phyloP scores from a whole-genome alignment of 2,888 invertebrate genomes.

The Lissonota sp. region DNA sequence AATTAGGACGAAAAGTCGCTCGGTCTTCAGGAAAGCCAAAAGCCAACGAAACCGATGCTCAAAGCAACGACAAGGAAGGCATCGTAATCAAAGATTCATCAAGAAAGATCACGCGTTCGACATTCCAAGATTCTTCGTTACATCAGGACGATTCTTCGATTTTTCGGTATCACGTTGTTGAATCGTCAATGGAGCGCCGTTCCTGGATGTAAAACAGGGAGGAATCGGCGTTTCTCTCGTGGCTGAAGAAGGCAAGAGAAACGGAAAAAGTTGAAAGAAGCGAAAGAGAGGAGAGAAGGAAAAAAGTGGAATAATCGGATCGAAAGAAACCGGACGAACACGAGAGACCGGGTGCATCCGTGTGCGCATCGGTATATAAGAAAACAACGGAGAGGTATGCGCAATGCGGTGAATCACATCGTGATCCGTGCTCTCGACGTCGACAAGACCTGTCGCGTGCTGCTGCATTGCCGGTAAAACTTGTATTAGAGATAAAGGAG shows the following conservation, averaged over 20 bases:
- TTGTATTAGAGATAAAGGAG: conserved; percentile 1
- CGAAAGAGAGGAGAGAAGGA: conserved; percentile 7
- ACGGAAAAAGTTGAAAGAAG: background rate
- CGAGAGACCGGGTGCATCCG: conserved; percentile 2
- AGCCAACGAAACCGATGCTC: too few species aligned
- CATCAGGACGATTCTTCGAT: conserved; percentile 4
- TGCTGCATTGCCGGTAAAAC: conserved; percentile 53
- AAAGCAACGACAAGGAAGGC: too few species aligned
- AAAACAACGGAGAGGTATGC: background rate
- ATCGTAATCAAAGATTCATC: too few species aligned
- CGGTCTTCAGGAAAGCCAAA: too few species aligned
- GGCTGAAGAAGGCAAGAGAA: background rate
- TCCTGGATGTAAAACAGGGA: conserved; percentile 30
- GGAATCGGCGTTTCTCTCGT: conserved; percentile 20
- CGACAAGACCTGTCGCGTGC: conserved; percentile 76
- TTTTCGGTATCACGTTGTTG: background rate
- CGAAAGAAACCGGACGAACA: background rate
- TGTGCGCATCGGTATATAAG: background rate
- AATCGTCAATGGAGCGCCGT: too few species aligned
- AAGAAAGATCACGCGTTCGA: too few species aligned
- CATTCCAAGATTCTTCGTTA: conserved; percentile 1
- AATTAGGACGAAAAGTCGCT: too few species aligned
- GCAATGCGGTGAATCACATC: background rate
- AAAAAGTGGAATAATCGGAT: background rate
- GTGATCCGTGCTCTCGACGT: background rate